Evolutionary conservation across 2,888 invertebrate species (phyloP).

Genomic region (Drosophila niveifrons): DNA sequence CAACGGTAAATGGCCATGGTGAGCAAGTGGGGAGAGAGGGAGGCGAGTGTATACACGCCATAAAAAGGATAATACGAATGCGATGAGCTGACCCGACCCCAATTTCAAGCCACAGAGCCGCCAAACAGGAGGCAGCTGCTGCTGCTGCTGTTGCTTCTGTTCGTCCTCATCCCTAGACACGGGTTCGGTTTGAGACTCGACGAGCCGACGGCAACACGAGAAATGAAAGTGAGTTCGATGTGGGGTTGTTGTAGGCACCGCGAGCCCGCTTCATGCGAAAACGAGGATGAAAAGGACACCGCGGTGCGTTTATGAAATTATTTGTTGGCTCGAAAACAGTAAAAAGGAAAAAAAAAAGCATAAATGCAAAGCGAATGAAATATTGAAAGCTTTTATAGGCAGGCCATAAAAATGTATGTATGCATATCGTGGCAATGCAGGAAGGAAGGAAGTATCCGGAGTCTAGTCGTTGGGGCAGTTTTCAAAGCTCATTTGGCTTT

Average conservation of each 20-base stretch:
- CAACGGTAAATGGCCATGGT: neutral
- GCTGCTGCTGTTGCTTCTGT: conserved; percentile 1
- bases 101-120: conserved; percentile 48
- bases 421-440: conserved; percentile 12
- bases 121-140: conserved; percentile 70
- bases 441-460: neutral
- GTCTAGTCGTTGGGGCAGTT: conserved; percentile 12
- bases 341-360: conserved; percentile 5
- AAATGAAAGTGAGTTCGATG: conserved; percentile 44
- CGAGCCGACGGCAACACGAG: conserved; percentile 53
- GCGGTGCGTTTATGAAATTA: conserved; percentile 62
- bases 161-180: conserved; percentile 6
- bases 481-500: conserved; percentile 44
- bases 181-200: conserved; percentile 1
- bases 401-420: conserved; percentile 21
- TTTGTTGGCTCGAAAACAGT: conserved; percentile 39
- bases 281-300: conserved; percentile 62
- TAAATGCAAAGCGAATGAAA: conserved; percentile 6
- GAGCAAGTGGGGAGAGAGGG: neutral
- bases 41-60: conserved; percentile 54
- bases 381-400: conserved; percentile 43
- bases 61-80: conserved; percentile 74
- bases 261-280: conserved; percentile 25
- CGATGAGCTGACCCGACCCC: conserved; percentile 73
- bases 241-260: conserved; percentile 43